phyloP scores from a whole-genome alignment of 1,140 invertebrate species.

The Lepidotrigona ventralis region DNA sequence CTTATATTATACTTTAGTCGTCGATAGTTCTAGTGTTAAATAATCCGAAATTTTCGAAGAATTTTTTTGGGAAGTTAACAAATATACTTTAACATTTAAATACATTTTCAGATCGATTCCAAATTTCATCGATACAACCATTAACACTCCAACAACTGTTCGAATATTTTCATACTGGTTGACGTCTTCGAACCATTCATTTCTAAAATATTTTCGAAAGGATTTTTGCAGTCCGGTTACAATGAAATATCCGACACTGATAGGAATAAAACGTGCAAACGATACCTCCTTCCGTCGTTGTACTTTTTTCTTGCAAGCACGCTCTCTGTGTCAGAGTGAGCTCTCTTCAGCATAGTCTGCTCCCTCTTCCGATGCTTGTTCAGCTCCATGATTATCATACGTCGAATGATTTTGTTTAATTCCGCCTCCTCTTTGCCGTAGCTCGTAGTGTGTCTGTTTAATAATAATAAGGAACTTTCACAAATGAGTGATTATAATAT shows the following conservation, averaged over 20 bases:
- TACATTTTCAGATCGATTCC: background rate
- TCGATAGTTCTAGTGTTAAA: too few species aligned
- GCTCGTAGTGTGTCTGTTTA: background rate
- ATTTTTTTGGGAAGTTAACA: too few species aligned
- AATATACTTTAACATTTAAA: too few species aligned
- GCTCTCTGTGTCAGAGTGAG: slow-evolving; percentile 26
- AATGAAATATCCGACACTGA: too few species aligned
- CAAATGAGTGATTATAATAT: background rate
- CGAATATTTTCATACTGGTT: too few species aligned
- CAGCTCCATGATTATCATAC: slow-evolving; percentile 42
- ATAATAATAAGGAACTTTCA: background rate
- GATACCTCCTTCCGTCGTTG: background rate
- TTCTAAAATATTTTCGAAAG: too few species aligned
- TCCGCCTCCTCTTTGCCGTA: slow-evolving; percentile 32
- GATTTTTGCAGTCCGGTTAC: too few species aligned
- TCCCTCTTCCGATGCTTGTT: slow-evolving; percentile 25
- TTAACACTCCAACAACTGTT: too few species aligned
- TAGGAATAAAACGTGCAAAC: background rate
- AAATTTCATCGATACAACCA: background rate
- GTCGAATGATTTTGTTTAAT: slow-evolving; percentile 38
- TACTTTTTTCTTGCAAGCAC: background rate
- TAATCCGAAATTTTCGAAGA: too few species aligned
- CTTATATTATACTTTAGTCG: too few species aligned
- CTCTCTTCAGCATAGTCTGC: slow-evolving; percentile 20
- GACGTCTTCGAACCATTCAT: too few species aligned